phyloP scores from a whole-genome alignment of 2,888 invertebrate genomes.

The Agapostemon virescens region DNA sequence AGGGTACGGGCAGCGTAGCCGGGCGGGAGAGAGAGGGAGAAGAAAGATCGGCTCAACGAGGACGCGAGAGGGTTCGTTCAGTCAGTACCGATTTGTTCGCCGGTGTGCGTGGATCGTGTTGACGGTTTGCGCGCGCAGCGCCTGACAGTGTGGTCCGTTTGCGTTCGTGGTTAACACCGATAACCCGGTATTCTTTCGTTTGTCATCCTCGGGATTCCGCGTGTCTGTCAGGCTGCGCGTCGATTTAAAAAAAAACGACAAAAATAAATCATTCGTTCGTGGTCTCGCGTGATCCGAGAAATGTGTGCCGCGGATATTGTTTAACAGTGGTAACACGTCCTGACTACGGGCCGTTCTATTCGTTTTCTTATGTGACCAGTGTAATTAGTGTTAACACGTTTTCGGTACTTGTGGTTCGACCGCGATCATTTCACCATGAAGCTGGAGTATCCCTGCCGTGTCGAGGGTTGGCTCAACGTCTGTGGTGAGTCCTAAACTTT shows the following conservation, averaged over 20 bases:
- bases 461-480: slow-evolving; percentile 84
- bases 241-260: background rate
- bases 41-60: slow-evolving; percentile 52
- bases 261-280: background rate
- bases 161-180: slow-evolving; percentile 47
- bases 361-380: slow-evolving; percentile 57
- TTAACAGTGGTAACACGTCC: slow-evolving; percentile 57
- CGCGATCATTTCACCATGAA: slow-evolving; percentile 71
- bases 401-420: slow-evolving; percentile 36
- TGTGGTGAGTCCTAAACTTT: slow-evolving; percentile 80
- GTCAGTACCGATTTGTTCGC: slow-evolving; percentile 76
- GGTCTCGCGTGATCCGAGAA: slow-evolving; percentile 27
- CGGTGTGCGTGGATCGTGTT: slow-evolving; percentile 66
- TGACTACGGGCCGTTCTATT: slow-evolving; percentile 26
- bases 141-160: slow-evolving; percentile 42
- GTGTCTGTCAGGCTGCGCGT: slow-evolving; percentile 25
- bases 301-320: slow-evolving; percentile 61
- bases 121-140: slow-evolving; percentile 50
- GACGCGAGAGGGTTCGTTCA: slow-evolving; percentile 54
- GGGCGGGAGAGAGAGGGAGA: slow-evolving; percentile 36
- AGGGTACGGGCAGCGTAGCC: slow-evolving; percentile 8
- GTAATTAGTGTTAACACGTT: slow-evolving; percentile 43
- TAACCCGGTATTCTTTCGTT: slow-evolving; percentile 31
- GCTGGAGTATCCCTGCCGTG: slow-evolving; percentile 82
- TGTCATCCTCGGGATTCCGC: slow-evolving; percentile 20